Conservation (phyloP, 2,888 invertebrate genomes). For the Melinaea menophilus region DNA sequence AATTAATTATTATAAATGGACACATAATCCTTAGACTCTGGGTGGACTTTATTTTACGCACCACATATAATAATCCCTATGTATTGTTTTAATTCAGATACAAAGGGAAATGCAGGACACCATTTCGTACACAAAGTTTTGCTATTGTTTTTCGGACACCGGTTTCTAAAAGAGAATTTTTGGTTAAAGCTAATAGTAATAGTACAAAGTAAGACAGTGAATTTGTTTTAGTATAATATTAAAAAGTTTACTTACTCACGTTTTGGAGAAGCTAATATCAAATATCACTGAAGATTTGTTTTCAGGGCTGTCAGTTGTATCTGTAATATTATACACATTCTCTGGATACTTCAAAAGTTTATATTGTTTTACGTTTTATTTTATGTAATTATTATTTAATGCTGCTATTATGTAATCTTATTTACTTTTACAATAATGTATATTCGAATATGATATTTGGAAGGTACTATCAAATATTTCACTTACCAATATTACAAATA, state of each 20-base stretch:
- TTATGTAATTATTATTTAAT: too few species aligned
- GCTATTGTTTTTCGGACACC: conserved; percentile 36
- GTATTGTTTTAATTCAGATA: conserved; percentile 59
- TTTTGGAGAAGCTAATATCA: conserved; percentile 58
- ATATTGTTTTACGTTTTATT: too few species aligned
- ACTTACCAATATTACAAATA: background rate
- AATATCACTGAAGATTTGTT: conserved; percentile 43
- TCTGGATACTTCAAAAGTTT: too few species aligned
- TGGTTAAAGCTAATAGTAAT: conserved; percentile 1
- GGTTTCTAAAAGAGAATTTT: conserved; percentile 34
- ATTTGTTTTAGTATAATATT: background rate
- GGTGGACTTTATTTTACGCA: background rate
- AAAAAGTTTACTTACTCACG: conserved; percentile 66
- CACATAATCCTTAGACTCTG: too few species aligned
- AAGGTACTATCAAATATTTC: background rate
- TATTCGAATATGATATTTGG: background rate
- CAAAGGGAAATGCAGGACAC: conserved; percentile 41
- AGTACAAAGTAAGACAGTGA: background rate
- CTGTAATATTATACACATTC: conserved; percentile 40
- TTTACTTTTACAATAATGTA: too few species aligned
- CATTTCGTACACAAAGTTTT: conserved; percentile 37
- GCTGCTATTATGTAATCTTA: too few species aligned
- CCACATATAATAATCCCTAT: conserved; percentile 53
- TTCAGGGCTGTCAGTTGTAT: conserved; percentile 41
- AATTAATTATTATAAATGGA: too few species aligned